A percentile compares a stretch with the other conserved stretches of the same genome.
These are phyloP conservation scores for Archocentrus centrarchus DNA, from an alignment of 2,113 vertebrate species.

Conservation along the genomic window DNA sequence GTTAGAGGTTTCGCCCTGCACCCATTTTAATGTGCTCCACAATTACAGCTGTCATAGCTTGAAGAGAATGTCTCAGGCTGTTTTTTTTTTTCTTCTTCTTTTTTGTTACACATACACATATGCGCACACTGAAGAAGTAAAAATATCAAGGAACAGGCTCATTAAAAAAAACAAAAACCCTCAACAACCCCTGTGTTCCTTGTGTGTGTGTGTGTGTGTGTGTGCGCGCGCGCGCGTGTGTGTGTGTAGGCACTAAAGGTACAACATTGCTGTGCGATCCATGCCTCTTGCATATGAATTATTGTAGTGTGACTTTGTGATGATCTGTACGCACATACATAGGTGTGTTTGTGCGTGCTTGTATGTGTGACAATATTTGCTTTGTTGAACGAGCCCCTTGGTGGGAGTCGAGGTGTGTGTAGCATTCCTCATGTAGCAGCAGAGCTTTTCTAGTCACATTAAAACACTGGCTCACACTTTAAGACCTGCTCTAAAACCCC, in stretches of 20 bases:
- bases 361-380: constrained; percentile 70
- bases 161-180: constrained; percentile 53
- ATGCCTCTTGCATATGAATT: constrained; percentile 65
- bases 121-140: constrained; percentile 29
- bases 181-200: constrained; percentile 56
- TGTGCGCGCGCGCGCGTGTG: constrained; percentile 30
- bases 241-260: constrained; percentile 53
- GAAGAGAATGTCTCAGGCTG: constrained; percentile 71
- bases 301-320: constrained; percentile 46
- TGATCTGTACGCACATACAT: constrained; percentile 4
- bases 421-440: constrained; percentile 49
- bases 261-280: background rate
- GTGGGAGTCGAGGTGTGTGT: constrained; percentile 55
- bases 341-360: constrained; percentile 36
- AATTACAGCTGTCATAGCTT: constrained; percentile 79
- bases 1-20: constrained; percentile 81
- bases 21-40: constrained; percentile 81
- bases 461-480: constrained; percentile 46
- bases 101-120: constrained; percentile 11
- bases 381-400: constrained; percentile 74
- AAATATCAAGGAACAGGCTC: constrained; percentile 66
- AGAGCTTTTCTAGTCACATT: constrained; percentile 45
- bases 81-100: constrained; percentile 44
- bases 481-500: constrained; percentile 23
- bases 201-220: constrained; percentile 37